Evolutionary conservation across 1,140 invertebrate genomes (phyloP).

Genomic region (Branchinecta lindahli): DNA sequence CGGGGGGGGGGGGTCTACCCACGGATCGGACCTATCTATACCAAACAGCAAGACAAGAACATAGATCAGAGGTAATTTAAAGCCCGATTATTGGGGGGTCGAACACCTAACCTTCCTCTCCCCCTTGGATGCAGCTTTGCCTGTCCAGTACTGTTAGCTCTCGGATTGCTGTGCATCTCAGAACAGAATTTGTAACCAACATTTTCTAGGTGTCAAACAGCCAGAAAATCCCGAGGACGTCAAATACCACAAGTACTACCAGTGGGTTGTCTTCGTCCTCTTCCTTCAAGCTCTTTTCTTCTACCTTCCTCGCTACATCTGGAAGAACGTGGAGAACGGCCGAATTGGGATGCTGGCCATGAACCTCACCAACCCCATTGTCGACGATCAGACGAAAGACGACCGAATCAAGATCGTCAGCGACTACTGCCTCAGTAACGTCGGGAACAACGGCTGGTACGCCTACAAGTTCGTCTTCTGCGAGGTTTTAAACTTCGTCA

Average conservation of each 20-base stretch:
- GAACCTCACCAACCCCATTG: conserved; percentile 32
- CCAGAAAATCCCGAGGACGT: conserved; percentile 28
- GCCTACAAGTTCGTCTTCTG: conserved; percentile 27
- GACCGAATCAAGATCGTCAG: not conserved
- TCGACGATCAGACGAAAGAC: conserved; percentile 19
- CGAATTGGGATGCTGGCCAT: conserved; percentile 36
- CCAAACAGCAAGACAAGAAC: too few relatives aligned
- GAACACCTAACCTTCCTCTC: too few relatives aligned
- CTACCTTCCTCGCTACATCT: conserved; percentile 37
- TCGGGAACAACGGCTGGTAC: conserved; percentile 22
- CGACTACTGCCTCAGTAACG: not conserved
- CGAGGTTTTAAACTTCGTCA: conserved; percentile 32
- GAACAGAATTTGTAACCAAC: too few relatives aligned
- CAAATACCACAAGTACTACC: conserved; percentile 32
- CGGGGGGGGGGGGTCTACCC: too few relatives aligned
- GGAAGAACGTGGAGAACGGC: conserved; percentile 49
- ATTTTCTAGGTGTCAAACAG: not conserved
- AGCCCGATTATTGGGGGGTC: too few relatives aligned
- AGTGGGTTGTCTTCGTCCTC: conserved; percentile 36
- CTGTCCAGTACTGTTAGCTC: too few relatives aligned
- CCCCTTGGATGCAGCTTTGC: too few relatives aligned
- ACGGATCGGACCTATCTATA: too few relatives aligned
- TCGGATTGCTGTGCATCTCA: too few relatives aligned
- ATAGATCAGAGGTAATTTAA: too few relatives aligned
- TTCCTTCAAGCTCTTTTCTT: conserved; percentile 38